Conservation (phyloP, 2,797 vertebrate genomes). For the Myoxocephalus aenaeus region DNA sequence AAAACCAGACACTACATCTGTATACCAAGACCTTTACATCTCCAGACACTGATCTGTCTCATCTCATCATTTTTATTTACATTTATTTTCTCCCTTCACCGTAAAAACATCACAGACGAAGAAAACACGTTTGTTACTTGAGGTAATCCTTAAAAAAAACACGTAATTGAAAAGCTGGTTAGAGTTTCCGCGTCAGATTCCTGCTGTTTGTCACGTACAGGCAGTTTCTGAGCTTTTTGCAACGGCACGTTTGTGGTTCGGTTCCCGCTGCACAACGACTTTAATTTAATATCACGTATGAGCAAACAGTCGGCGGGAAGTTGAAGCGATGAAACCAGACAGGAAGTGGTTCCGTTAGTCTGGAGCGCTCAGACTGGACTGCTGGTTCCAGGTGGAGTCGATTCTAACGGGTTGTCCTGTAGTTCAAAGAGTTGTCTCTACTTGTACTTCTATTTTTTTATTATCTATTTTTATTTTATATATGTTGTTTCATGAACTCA, state of each 20-base stretch:
- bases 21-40: slow-evolving; percentile 3
- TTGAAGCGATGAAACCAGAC: slow-evolving; percentile 20
- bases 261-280: neutral
- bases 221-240: slow-evolving; percentile 74
- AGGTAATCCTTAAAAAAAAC: slow-evolving; percentile 63
- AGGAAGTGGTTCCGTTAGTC: neutral
- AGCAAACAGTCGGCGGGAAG: slow-evolving; percentile 48
- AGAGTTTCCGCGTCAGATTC: slow-evolving; percentile 28
- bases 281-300: neutral
- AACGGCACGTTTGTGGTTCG: slow-evolving; percentile 49
- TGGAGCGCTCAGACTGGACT: slow-evolving; percentile 11
- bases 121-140: slow-evolving; percentile 28
- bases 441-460: too few species aligned
- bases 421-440: neutral
- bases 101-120: slow-evolving; percentile 38
- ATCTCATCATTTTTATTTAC: slow-evolving; percentile 31
- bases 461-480: too few species aligned
- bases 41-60: neutral
- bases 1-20: neutral
- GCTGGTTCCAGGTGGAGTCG: neutral
- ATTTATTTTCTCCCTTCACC: neutral
- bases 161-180: slow-evolving; percentile 48
- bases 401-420: neutral
- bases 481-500: too few species aligned
- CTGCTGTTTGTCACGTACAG: slow-evolving; percentile 22